Conservation (phyloP, 2,113 vertebrate genomes). For the Triplophysa dalaica region DNA sequence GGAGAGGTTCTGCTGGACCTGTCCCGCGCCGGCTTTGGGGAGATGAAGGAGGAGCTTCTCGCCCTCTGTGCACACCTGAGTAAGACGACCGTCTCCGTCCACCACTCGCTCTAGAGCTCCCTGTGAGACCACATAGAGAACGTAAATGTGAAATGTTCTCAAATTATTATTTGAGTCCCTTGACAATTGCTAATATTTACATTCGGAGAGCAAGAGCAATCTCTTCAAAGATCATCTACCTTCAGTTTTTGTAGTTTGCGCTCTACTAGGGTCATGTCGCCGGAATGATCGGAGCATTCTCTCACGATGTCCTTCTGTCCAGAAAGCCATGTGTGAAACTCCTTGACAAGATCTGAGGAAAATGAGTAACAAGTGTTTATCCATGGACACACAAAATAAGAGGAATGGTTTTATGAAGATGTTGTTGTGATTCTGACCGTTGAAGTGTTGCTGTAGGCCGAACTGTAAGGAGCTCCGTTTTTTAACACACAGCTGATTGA, state of each 20-base stretch:
- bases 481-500: constrained; percentile 83
- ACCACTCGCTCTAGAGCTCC: constrained; percentile 80
- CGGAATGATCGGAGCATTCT: constrained; percentile 84
- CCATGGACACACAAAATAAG: background rate
- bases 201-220: background rate
- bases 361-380: background rate
- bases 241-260: constrained; percentile 88
- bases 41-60: constrained; percentile 85
- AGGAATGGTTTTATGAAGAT: background rate
- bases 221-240: constrained; percentile 67
- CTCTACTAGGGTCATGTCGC: constrained; percentile 85
- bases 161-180: background rate
- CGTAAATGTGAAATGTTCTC: background rate
- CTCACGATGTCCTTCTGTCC: constrained; percentile 81
- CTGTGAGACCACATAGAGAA: constrained; percentile 62
- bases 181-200: too few species aligned
- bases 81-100: constrained; percentile 84
- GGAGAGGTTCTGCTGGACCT: constrained; percentile 86
- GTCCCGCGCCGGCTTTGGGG: constrained; percentile 80
- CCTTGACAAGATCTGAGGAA: constrained; percentile 82
- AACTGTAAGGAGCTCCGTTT: constrained; percentile 83
- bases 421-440: constrained; percentile 71
- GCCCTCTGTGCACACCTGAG: constrained; percentile 84
- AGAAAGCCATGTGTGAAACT: constrained; percentile 92
- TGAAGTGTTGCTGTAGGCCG: constrained; percentile 87